Evolutionary conservation across 2,888 invertebrate species (phyloP), one percentile per base, ranked within the genome.

Genomic region (Yponomeuta cagnagella): DNA sequence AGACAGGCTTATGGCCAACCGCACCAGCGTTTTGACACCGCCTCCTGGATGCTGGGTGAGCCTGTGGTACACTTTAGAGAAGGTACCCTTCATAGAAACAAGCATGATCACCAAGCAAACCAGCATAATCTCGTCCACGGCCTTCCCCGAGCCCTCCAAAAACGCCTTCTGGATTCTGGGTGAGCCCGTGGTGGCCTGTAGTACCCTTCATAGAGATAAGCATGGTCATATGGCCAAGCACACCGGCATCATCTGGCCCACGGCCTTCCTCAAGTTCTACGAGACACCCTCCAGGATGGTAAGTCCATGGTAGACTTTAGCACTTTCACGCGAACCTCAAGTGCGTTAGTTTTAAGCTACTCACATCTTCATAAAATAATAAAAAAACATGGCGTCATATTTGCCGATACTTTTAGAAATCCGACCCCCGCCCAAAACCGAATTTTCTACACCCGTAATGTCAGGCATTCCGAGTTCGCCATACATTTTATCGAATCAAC

Each of bases 71-170:
- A 98, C 89, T 98, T 98, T 84, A 97, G 98, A n/a, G n/a, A n/a
- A n/a, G 74, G 96, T 98, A 72, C 98, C 98, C 2, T 98, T 97
- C 84, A 97, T 99, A 96, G 98, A 98, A 86, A 98, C 98, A 0
- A 98, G 98, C 70, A 98, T 98, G 70, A 98, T 98, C 48, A 97
- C 98, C 5, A 98, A 98, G 86, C 93, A 98, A 72, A 98, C 98
- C 0, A 98, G 98, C 63, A 98, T 98, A 75, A 98, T 98, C 76
- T 98, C 98, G 0, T 98, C 98, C 0, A 98, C 98, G 12, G 98
- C 98, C 8, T 98, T 99, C 87, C 90, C 98, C 77, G 99, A 99
- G 85, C 99, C 99, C 0, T 99, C 99, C 87, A 99, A 99, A 87
- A 98, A 98, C 37, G 97, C 98, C 4, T 98, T 99, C 0, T 99